Evolutionary conservation across 2,888 invertebrate genomes (phyloP), one percentile per base, ranked within the genome.

Genomic region (Cyrtodaria siliqua): DNA sequence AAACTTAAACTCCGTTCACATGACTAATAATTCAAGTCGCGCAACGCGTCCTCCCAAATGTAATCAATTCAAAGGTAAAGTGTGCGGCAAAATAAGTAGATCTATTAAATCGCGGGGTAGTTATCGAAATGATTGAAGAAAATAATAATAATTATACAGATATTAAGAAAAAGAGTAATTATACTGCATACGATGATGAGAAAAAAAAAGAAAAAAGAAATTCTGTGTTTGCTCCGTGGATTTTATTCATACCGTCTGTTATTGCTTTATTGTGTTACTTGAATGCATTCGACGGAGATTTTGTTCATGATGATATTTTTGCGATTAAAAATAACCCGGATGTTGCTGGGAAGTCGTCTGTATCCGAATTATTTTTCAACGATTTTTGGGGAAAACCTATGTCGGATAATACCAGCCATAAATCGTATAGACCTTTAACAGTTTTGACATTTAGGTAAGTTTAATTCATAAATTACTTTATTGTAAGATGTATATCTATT

Each of bases 311-410:
- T 91, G 97, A 97, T 92, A 95, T 97, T 83, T 96, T 96, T 70
- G 97, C 97, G 40, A 95, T 97, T 85, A 95, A 96, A 89, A 94
- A 95, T 80, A 97, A 97, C 93, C 95, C 95, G 89, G 97, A 97
- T 93, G 97, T 97, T 80, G 94, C 95, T 57, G 96, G 96, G 0
- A 94, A 94, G 62, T 77, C 77, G 16, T 62, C 78, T 6, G 18
- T 88, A 16, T 50, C 52, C 20, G 33, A 78, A 16, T 23, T 89
- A 9, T 88, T 87, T 55, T 44, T 27, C 26, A 85, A 90, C 72
- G 97, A 97, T 93, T 97, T 97, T 92, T 97, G 97, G 97, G 97
- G 97, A n/a, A 96, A 96, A 64, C 95, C 96, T 38, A 96, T 97
- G 96, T 94, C 95, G n/a, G 96, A 96, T 90, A 94, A 95, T 62